phyloP scores from a whole-genome alignment of 2,113 vertebrate genomes.

The Heptranchias perlo region DNA sequence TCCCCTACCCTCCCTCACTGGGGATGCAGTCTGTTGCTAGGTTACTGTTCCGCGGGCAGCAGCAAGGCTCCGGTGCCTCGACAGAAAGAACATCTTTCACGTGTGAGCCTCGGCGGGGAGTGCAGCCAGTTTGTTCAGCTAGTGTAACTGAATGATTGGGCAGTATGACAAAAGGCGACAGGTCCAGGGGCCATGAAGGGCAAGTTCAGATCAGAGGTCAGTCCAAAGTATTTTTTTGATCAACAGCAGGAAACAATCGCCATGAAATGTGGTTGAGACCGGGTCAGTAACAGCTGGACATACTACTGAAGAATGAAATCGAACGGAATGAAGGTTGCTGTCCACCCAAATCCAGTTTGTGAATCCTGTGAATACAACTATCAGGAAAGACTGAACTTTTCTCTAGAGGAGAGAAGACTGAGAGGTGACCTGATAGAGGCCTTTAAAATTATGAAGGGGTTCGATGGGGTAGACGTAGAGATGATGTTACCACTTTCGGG shows the following conservation, averaged over 20 bases:
- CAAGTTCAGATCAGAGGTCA: background rate
- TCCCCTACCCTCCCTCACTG: background rate
- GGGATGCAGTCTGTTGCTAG: background rate
- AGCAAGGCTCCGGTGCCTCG: too few relatives aligned
- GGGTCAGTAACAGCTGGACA: background rate
- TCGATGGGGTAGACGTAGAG: background rate
- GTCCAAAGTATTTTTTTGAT: background rate
- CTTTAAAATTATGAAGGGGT: background rate
- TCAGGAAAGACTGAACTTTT: background rate
- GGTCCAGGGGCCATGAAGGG: background rate
- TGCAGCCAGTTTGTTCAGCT: background rate
- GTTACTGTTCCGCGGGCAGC: background rate
- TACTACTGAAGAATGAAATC: background rate
- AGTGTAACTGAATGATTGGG: background rate
- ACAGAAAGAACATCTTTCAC: background rate
- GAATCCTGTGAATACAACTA: too few relatives aligned
- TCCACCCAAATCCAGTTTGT: background rate
- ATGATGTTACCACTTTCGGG: background rate
- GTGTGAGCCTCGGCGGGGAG: background rate
- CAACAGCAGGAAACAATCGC: background rate
- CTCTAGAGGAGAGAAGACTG: background rate
- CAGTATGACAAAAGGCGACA: too few relatives aligned
- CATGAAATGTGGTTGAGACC: background rate
- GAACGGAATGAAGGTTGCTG: background rate
- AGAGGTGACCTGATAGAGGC: too few relatives aligned